Evolutionary conservation across 2,888 invertebrate genomes (phyloP).

Genomic region (Mellilla xanthometata): DNA sequence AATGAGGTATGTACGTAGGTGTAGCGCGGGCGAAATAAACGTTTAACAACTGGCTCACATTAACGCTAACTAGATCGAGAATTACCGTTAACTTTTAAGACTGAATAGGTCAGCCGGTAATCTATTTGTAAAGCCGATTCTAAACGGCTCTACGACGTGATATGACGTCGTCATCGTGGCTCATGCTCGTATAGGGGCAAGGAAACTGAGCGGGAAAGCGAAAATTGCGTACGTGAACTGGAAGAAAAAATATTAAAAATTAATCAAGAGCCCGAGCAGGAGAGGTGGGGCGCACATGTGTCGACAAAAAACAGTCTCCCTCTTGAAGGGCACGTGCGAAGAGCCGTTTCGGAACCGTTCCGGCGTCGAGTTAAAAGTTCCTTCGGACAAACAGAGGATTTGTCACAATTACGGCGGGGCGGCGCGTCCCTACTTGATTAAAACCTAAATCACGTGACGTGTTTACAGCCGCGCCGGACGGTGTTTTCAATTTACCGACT

Average conservation of each 20-base stretch:
- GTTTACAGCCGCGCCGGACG: constrained; percentile 80
- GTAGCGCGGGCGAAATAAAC: constrained; percentile 78
- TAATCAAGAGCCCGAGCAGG: constrained; percentile 67
- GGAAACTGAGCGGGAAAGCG: constrained; percentile 69
- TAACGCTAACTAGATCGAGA: constrained; percentile 59
- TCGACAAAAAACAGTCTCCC: constrained; percentile 79
- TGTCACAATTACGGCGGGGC: constrained; percentile 81
- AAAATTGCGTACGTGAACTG: constrained; percentile 82
- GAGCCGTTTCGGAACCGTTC: constrained; percentile 72
- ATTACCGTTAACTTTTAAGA: constrained; percentile 28
- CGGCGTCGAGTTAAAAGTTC: constrained; percentile 78
- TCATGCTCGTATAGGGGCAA: constrained; percentile 38
- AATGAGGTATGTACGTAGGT: constrained; percentile 80
- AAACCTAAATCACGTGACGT: constrained; percentile 83
- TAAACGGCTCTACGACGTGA: constrained; percentile 15
- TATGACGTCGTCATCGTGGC: constrained; percentile 24
- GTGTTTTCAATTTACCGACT: constrained; percentile 82
- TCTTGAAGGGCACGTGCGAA: constrained; percentile 72
- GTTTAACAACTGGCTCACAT: constrained; percentile 65
- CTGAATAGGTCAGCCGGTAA: constrained; percentile 11
- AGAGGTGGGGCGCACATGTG: constrained; percentile 71
- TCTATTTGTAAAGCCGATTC: constrained; percentile 5
- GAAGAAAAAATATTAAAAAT: constrained; percentile 82
- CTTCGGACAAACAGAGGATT: constrained; percentile 82
- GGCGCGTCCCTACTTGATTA: constrained; percentile 81